Conservation (phyloP, 2,797 vertebrate species). For the Chloroceryle inda region DNA sequence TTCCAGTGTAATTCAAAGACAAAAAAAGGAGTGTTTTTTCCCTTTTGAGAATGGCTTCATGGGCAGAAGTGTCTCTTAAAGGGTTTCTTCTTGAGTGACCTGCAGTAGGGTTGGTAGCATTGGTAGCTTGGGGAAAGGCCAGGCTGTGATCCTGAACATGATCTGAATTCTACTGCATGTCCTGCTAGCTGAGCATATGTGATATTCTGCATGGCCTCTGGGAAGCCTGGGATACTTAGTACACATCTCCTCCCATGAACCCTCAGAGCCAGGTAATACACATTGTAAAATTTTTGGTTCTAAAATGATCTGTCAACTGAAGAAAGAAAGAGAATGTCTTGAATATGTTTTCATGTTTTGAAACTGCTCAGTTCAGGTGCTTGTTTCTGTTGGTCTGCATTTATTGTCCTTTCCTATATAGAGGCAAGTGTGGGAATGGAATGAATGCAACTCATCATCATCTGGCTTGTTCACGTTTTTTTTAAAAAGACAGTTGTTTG, state of each 20-base stretch:
- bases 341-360: background rate
- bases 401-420: background rate
- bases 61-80: background rate
- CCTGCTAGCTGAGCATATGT: rapidly evolving
- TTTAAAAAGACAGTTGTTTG: background rate
- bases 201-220: background rate
- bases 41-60: background rate
- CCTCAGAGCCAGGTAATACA: background rate
- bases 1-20: background rate
- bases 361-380: background rate
- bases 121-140: background rate
- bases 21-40: background rate
- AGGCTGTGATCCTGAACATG: background rate
- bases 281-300: background rate
- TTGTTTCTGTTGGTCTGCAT: background rate
- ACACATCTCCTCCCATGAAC: background rate
- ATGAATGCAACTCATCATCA: background rate
- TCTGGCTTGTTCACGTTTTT: background rate
- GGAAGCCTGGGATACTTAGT: background rate
- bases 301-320: background rate
- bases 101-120: background rate
- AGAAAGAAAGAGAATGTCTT: background rate
- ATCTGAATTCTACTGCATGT: background rate
- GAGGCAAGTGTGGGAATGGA: background rate
- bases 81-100: background rate